Percentiles rank a stretch among this genome's conserved stretches.
phyloP scores from a whole-genome alignment of 2,113 vertebrate species.

The Ornithorhynchus anatinus region DNA sequence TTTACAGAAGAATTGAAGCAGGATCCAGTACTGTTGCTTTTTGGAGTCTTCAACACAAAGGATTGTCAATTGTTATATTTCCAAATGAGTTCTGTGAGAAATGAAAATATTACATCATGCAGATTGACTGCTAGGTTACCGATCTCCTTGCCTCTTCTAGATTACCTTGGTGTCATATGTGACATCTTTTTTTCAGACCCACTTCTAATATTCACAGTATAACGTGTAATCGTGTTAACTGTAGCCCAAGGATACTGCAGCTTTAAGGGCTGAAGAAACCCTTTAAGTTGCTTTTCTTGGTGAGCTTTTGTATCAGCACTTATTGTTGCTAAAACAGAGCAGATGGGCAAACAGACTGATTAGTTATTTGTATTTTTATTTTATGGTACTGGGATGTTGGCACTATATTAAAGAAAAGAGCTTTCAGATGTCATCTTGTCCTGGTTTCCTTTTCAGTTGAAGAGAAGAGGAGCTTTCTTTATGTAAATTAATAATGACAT shows the following conservation, averaged over 20 bases:
- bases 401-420: slow-evolving; percentile 15
- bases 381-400: slow-evolving; percentile 11
- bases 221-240: background rate
- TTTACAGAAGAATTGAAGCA: slow-evolving; percentile 2
- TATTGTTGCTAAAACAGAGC: slow-evolving; percentile 1
- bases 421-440: slow-evolving; percentile 21
- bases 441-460: slow-evolving; percentile 40
- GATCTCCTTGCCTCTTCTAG: background rate
- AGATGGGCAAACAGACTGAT: slow-evolving; percentile 31
- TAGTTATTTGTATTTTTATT: slow-evolving; percentile 21
- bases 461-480: background rate
- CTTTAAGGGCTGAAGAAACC: slow-evolving; percentile 5
- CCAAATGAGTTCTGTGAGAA: background rate
- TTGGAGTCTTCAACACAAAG: background rate
- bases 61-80: background rate
- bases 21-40: background rate
- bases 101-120: background rate
- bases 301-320: slow-evolving; percentile 30
- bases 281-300: background rate
- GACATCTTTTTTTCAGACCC: background rate
- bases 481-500: slow-evolving; percentile 6
- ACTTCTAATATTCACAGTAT: slow-evolving; percentile 8
- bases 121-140: background rate
- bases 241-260: slow-evolving; percentile 28
- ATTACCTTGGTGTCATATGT: background rate